Percentiles rank a stretch among this genome's conserved stretches.
phyloP scores from a whole-genome alignment of 2,888 invertebrate genomes.

The Abrostola tripartita region DNA sequence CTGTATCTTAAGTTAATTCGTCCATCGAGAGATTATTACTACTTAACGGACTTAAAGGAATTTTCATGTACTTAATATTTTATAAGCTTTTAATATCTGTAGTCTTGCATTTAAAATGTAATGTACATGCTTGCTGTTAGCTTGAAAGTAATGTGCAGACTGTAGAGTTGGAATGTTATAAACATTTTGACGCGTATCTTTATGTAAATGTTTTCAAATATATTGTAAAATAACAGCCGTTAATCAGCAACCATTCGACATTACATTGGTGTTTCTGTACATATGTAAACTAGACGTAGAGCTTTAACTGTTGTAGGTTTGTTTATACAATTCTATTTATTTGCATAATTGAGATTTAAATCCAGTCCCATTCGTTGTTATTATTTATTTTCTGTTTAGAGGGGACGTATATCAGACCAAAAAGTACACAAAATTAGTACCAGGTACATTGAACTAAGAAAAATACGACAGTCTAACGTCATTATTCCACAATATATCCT shows the following conservation, averaged over 20 bases:
- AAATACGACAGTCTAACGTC: constrained; percentile 23
- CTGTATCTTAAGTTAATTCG: constrained; percentile 67
- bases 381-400: constrained; percentile 54
- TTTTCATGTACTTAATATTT: constrained; percentile 85
- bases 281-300: constrained; percentile 85
- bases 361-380: constrained; percentile 45
- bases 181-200: constrained; percentile 52
- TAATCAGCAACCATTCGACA: constrained; percentile 55
- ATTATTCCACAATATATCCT: constrained; percentile 47
- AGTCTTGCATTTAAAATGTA: constrained; percentile 76
- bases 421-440: constrained; percentile 29
- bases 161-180: constrained; percentile 48
- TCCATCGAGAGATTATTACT: constrained; percentile 80
- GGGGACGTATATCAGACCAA: constrained; percentile 35
- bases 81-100: constrained; percentile 73
- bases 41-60: constrained; percentile 75
- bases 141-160: constrained; percentile 38
- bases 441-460: constrained; percentile 34
- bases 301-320: constrained; percentile 85
- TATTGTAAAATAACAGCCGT: constrained; percentile 39
- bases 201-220: constrained; percentile 44
- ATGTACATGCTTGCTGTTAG: constrained; percentile 68
- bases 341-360: constrained; percentile 60
- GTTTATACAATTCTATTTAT: constrained; percentile 69
- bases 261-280: constrained; percentile 74